Percentiles rank a stretch among this genome's conserved stretches.
These are phyloP conservation scores for Lithobates pipiens DNA, from an alignment of 2,797 vertebrate species.

Conservation along the genomic window DNA sequence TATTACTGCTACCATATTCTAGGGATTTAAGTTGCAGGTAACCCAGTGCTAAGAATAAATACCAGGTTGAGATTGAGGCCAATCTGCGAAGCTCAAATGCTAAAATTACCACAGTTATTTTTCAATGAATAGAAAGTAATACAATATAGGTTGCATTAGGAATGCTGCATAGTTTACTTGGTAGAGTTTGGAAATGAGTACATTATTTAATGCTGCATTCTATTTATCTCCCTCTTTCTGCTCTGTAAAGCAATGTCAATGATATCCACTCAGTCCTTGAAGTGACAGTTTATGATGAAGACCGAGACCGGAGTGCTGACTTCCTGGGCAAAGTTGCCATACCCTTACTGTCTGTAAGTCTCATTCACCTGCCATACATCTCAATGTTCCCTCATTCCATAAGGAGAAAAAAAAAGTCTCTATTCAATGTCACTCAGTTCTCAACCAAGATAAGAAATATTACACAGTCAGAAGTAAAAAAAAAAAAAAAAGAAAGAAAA, in stretches of 20 bases:
- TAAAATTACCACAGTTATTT: neutral
- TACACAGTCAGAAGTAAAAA: slow-evolving; percentile 74
- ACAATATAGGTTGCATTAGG: neutral
- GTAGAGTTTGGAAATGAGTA: neutral
- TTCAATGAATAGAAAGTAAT: neutral
- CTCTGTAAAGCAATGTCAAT: slow-evolving; percentile 90
- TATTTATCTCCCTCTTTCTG: slow-evolving; percentile 52
- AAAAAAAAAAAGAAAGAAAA: slow-evolving; percentile 70
- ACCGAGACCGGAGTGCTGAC: slow-evolving; percentile 94
- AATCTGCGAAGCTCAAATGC: neutral
- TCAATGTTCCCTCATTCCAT: slow-evolving; percentile 70
- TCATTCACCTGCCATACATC: slow-evolving; percentile 68
- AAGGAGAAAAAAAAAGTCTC: slow-evolving; percentile 60
- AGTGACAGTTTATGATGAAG: slow-evolving; percentile 96
- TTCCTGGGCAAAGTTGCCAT: slow-evolving; percentile 98
- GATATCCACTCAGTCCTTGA: slow-evolving; percentile 97
- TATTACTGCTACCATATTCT: neutral
- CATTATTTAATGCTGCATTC: slow-evolving; percentile 25
- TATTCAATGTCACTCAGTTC: slow-evolving; percentile 77
- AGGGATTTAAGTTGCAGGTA: neutral
- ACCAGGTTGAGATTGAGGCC: neutral
- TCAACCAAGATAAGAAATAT: slow-evolving; percentile 80
- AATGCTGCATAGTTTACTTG: neutral
- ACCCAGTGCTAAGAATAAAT: neutral
- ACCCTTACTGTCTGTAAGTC: slow-evolving; percentile 94